Evolutionary conservation across 2,113 vertebrate species (phyloP).

Genomic region (Bos taurus): DNA sequence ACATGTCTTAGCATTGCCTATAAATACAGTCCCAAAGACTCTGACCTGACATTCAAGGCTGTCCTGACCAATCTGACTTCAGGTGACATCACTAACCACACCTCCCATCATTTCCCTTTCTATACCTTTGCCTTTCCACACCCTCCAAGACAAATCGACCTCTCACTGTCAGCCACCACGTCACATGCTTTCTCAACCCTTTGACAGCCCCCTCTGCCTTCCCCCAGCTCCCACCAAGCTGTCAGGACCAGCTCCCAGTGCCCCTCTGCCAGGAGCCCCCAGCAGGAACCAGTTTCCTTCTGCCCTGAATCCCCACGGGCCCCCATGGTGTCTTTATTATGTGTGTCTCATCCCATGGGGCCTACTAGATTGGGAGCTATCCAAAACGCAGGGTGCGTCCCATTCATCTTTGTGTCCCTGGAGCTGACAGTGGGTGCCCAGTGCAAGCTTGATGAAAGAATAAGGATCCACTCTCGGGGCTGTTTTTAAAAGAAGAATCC

Average conservation of each 20-base stretch:
- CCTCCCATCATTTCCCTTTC: not conserved
- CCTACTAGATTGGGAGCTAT: not conserved
- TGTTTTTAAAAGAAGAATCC: slow-evolving; percentile 57
- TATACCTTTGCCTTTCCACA: not conserved
- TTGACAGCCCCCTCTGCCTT: not conserved
- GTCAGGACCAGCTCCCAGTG: not conserved
- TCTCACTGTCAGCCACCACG: not conserved
- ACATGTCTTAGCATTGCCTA: not conserved
- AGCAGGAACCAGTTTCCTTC: not conserved
- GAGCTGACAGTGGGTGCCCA: not conserved
- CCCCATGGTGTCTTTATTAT: not conserved
- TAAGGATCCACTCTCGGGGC: slow-evolving; percentile 14
- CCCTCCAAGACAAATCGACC: not conserved
- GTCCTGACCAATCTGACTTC: not conserved
- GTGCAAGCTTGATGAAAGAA: not conserved
- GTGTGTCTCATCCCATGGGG: not conserved
- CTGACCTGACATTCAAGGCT: not conserved
- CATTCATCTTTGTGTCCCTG: slow-evolving; percentile 28
- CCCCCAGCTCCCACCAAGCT: not conserved
- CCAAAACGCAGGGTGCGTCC: not conserved
- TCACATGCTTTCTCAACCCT: not conserved
- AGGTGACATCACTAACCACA: not conserved
- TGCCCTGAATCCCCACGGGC: not conserved
- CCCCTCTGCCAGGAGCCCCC: not conserved
- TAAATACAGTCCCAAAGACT: not conserved